phyloP scores from a whole-genome alignment of 2,797 vertebrate genomes.

The Rhinatrema bivittatum region DNA sequence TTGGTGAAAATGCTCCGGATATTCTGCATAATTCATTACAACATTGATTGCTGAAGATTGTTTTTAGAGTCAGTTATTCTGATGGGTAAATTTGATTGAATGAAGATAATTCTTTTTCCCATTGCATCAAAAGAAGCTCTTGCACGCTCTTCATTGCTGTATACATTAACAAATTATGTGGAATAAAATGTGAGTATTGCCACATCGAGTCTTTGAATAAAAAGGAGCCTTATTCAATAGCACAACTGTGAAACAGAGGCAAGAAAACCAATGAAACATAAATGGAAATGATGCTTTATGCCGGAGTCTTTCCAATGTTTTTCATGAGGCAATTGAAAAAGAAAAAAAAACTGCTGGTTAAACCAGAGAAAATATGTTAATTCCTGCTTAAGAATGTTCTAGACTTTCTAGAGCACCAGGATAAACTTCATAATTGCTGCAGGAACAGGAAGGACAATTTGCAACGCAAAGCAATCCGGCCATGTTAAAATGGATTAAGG shows the following conservation, averaged over 20 bases:
- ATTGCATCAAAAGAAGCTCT: constrained; percentile 5
- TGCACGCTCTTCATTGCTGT: constrained; percentile 3
- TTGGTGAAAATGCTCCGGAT: constrained; percentile 37
- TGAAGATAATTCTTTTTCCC: constrained; percentile 21
- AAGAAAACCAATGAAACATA: constrained; percentile 5
- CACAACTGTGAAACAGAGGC: constrained; percentile 5
- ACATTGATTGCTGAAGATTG: constrained; percentile 36
- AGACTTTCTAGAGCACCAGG: no score
- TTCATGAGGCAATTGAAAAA: background rate
- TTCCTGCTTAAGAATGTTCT: no score
- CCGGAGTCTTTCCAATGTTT: constrained; percentile 14
- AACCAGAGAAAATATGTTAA: constrained; percentile 10
- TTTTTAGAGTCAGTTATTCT: constrained; percentile 35
- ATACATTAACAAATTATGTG: constrained; percentile 13
- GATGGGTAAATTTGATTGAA: constrained; percentile 38
- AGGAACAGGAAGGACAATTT: no score
- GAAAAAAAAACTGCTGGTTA: no score
- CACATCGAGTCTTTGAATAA: background rate
- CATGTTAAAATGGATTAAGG: no score
- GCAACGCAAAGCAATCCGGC: no score
- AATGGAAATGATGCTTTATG: constrained; percentile 9
- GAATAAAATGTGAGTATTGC: constrained; percentile 19
- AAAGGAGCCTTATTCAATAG: background rate
- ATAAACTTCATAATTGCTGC: no score
- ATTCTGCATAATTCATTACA: constrained; percentile 33